Evolutionary conservation across 2,888 invertebrate genomes (phyloP).

Genomic region (Gastracanthus pulcherrimus): DNA sequence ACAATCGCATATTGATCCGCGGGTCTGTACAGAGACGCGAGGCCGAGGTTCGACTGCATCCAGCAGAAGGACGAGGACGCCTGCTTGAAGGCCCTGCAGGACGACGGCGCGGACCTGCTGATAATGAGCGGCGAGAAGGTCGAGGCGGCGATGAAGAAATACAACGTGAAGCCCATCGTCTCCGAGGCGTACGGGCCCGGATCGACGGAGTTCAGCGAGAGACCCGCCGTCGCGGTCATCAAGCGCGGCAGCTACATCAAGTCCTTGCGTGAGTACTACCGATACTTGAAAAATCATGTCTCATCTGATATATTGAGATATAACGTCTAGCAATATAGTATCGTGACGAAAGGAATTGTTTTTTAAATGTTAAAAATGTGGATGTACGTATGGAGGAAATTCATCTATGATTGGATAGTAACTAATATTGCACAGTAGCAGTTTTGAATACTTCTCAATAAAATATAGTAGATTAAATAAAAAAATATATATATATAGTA

Average conservation of each 20-base stretch:
- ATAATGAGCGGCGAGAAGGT: conserved; percentile 83
- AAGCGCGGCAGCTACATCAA: conserved; percentile 80
- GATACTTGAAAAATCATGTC: background rate
- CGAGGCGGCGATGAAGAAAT: conserved; percentile 79
- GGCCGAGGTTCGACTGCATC: conserved; percentile 89
- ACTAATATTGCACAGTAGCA: too few relatives aligned
- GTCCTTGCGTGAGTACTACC: conserved; percentile 74
- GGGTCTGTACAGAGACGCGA: conserved; percentile 80
- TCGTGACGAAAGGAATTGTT: too few relatives aligned
- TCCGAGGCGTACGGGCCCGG: conserved; percentile 83
- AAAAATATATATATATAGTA: too few relatives aligned
- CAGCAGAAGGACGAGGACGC: conserved; percentile 82
- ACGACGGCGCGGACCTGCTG: conserved; percentile 85
- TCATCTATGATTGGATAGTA: background rate
- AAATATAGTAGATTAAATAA: too few relatives aligned
- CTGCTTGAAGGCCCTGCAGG: conserved; percentile 84
- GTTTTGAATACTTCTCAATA: too few relatives aligned
- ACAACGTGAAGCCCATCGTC: conserved; percentile 82
- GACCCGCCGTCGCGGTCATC: conserved; percentile 83
- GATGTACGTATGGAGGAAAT: background rate
- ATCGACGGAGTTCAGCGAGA: conserved; percentile 78
- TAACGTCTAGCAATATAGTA: too few relatives aligned
- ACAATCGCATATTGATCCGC: too few relatives aligned
- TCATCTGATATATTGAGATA: too few relatives aligned
- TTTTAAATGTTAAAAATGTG: too few relatives aligned